These are phyloP conservation scores for Sinocyclocheilus rhinocerous DNA, from an alignment of 2,113 vertebrate genomes.

Conservation along the genomic window DNA sequence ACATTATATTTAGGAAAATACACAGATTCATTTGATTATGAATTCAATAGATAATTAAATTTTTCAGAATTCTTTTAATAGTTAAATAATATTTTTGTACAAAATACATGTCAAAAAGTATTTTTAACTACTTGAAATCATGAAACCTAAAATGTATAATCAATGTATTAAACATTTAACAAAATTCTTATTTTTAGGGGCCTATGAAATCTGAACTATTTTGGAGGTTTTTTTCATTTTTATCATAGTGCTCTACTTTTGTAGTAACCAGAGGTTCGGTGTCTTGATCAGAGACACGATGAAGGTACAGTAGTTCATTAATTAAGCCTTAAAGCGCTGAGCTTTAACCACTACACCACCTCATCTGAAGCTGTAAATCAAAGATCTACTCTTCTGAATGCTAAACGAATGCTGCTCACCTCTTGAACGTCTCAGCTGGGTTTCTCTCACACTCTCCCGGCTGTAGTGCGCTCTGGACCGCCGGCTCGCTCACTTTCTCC, in stretches of 20 bases:
- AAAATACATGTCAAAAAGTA: background rate
- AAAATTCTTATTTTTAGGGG: background rate
- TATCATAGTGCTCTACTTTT: too few species aligned
- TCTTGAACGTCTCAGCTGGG: conserved; percentile 95
- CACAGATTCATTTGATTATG: background rate
- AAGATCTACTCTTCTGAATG: background rate
- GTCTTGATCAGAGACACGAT: too few species aligned
- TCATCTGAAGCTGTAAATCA: background rate
- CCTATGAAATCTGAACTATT: background rate
- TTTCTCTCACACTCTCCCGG: conserved; percentile 94
- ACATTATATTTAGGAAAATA: too few species aligned
- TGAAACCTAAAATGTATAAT: background rate
- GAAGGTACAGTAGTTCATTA: background rate
- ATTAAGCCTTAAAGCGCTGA: background rate
- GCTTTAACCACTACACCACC: too few species aligned
- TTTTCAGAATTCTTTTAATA: too few species aligned
- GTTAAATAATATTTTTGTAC: too few species aligned
- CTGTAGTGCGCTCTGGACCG: conserved; percentile 84
- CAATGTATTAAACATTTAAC: background rate
- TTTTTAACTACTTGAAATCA: background rate
- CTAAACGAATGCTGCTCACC: conserved; percentile 72
- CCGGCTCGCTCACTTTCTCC: conserved; percentile 89
- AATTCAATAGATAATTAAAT: background rate
- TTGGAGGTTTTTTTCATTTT: too few species aligned
- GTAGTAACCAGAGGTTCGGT: too few species aligned